phyloP scores from a whole-genome alignment of 2,888 invertebrate genomes.

The Synergus umbraculus region DNA sequence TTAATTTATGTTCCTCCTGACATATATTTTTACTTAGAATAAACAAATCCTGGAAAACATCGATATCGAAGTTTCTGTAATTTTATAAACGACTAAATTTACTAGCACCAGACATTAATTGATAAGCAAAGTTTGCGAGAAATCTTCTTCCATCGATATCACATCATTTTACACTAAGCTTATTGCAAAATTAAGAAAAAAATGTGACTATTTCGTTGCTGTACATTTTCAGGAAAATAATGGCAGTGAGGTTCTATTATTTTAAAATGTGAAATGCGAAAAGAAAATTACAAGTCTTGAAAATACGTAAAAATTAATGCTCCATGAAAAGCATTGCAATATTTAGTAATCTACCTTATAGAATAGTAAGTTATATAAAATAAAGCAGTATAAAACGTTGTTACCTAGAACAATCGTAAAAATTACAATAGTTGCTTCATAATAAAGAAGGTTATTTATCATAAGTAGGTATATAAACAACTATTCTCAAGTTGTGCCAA shows the following conservation, averaged over 20 bases:
- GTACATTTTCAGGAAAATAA: background rate
- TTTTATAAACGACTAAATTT: background rate
- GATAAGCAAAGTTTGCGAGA: background rate
- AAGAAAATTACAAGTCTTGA: background rate
- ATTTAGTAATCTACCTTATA: background rate
- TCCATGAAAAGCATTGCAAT: background rate
- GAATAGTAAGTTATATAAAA: slow-evolving; percentile 1
- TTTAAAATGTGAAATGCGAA: background rate
- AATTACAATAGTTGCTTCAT: background rate
- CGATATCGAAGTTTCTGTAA: background rate
- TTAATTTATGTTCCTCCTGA: background rate
- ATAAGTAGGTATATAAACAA: background rate
- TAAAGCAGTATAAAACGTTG: slow-evolving; percentile 16
- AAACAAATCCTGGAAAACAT: background rate
- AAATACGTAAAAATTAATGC: background rate
- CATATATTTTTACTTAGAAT: background rate
- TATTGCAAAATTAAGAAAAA: background rate
- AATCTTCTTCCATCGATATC: background rate
- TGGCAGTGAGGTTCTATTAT: slow-evolving; percentile 14
- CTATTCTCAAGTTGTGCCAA: slow-evolving; percentile 13
- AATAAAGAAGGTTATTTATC: background rate
- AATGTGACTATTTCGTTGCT: background rate
- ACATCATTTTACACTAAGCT: slow-evolving; percentile 9
- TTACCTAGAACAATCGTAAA: slow-evolving; percentile 1
- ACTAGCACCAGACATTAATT: slow-evolving; percentile 17